phyloP scores from a whole-genome alignment of 2,888 invertebrate genomes.

The Cryptosula pallasiana region DNA sequence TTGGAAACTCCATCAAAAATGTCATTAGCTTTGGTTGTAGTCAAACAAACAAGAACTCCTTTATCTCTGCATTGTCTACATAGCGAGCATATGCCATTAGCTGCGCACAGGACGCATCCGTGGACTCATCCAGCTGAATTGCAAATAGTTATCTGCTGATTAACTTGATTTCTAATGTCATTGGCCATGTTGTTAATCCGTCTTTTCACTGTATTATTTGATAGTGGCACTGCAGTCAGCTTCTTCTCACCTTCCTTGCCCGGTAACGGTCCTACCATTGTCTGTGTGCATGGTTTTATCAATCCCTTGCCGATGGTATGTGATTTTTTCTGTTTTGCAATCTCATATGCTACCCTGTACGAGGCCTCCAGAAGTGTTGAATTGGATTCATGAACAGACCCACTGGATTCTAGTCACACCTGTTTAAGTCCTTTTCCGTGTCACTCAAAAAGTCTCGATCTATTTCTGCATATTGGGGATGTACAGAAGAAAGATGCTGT shows the following conservation, averaged over 20 bases:
- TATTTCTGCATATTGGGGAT: background rate
- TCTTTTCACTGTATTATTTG: conserved; percentile 7
- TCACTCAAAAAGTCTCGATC: background rate
- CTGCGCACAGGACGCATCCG: conserved; percentile 1
- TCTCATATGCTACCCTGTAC: conserved; percentile 15
- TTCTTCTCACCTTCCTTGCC: conserved; percentile 14
- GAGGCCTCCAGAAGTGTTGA: conserved; percentile 16
- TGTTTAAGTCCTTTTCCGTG: conserved; percentile 7
- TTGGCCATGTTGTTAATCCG: conserved; percentile 18
- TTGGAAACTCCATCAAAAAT: conserved; percentile 12
- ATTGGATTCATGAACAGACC: conserved; percentile 7
- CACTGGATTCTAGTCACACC: background rate
- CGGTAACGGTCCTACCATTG: background rate
- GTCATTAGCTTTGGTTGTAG: conserved; percentile 6
- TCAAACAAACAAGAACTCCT: background rate
- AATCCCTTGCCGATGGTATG: conserved; percentile 4
- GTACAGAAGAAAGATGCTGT: background rate
- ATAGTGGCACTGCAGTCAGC: conserved; percentile 12
- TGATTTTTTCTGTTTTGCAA: conserved; percentile 12
- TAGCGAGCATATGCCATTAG: conserved; percentile 10
- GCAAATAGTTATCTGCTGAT: conserved; percentile 15
- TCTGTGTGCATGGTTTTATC: conserved; percentile 18
- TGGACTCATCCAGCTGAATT: conserved; percentile 3
- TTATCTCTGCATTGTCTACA: conserved; percentile 10
- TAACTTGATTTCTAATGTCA: conserved; percentile 14